phyloP scores from a whole-genome alignment of 2,888 invertebrate genomes.

The Crossocerus cetratus region DNA sequence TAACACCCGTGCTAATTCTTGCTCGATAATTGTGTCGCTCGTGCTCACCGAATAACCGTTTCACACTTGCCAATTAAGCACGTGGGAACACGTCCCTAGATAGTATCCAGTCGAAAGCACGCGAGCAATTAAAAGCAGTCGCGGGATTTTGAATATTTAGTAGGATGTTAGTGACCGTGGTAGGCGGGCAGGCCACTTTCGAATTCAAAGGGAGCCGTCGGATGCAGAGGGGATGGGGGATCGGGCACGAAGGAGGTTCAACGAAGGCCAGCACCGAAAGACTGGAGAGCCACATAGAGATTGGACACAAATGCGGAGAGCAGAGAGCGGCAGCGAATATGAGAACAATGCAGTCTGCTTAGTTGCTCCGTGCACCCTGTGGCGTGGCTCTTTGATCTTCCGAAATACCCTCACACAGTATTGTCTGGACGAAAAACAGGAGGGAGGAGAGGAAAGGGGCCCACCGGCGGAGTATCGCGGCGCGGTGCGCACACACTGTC shows the following conservation, averaged over 20 bases:
- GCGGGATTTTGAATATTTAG: too few relatives aligned
- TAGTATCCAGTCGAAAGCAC: too few relatives aligned
- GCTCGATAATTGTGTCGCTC: too few relatives aligned
- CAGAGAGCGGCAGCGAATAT: constrained; percentile 9
- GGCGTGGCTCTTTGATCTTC: constrained; percentile 52
- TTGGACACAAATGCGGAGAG: neutral
- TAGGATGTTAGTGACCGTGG: too few relatives aligned
- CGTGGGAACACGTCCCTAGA: too few relatives aligned
- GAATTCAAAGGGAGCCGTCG: neutral
- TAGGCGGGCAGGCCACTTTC: too few relatives aligned
- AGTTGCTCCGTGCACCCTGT: constrained; percentile 21
- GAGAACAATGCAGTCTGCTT: constrained; percentile 42
- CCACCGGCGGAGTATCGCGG: too few relatives aligned
- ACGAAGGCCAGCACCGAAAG: neutral
- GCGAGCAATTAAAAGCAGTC: too few relatives aligned
- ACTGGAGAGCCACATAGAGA: neutral
- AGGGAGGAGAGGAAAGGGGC: constrained; percentile 3
- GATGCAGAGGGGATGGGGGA: constrained; percentile 7
- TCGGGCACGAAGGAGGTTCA: neutral
- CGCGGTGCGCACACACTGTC: too few relatives aligned
- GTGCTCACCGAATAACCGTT: too few relatives aligned
- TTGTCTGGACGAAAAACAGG: constrained; percentile 42
- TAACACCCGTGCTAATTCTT: too few relatives aligned
- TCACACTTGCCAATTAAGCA: too few relatives aligned
- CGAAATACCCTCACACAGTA: constrained; percentile 28